Conservation (phyloP, 2,797 vertebrate genomes). For the Triplophysa bombifrons region DNA sequence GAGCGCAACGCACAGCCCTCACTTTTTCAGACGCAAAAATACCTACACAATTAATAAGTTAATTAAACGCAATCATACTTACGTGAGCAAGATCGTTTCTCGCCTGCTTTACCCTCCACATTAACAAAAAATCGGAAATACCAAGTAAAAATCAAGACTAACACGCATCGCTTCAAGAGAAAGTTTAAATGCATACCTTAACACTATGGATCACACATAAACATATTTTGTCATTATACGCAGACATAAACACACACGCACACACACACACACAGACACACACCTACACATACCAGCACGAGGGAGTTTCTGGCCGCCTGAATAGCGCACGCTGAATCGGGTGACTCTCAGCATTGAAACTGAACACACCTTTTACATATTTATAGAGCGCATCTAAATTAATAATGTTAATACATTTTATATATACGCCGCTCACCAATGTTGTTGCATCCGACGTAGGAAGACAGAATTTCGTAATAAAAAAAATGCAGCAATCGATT, state of each 20-base stretch:
- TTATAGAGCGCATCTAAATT: constrained; percentile 61
- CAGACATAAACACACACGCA: background rate
- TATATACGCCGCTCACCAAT: background rate
- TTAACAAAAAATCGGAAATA: background rate
- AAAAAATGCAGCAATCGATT: background rate
- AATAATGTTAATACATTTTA: constrained; percentile 63
- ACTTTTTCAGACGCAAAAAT: background rate
- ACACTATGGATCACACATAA: constrained; percentile 43
- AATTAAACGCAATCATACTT: constrained; percentile 41
- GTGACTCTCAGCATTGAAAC: constrained; percentile 49
- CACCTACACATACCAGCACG: background rate
- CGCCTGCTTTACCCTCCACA: constrained; percentile 16
- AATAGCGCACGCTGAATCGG: constrained; percentile 33
- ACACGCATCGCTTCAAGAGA: background rate
- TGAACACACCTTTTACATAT: constrained; percentile 58
- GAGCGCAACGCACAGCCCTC: background rate
- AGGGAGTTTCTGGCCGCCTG: constrained; percentile 7
- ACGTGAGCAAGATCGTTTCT: constrained; percentile 12
- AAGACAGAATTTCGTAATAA: background rate
- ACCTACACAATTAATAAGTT: background rate
- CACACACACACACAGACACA: constrained; percentile 26
- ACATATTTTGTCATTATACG: constrained; percentile 15
- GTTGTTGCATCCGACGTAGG: background rate
- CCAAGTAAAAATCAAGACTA: background rate
- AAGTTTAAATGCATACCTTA: constrained; percentile 31